Evolutionary conservation across 2,113 vertebrate genomes (phyloP).

Genomic region (Condylura cristata): DNA sequence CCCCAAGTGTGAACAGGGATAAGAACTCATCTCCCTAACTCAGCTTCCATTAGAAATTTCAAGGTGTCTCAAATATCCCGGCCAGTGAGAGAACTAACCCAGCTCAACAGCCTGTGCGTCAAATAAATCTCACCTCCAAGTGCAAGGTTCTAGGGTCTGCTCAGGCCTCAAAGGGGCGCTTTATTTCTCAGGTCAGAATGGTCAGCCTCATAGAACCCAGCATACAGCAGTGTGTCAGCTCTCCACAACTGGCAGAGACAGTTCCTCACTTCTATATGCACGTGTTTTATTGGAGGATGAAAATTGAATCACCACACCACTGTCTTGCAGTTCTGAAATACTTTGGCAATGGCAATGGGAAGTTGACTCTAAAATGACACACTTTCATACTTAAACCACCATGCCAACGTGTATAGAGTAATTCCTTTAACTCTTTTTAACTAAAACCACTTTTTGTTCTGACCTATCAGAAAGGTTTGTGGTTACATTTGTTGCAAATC

Average conservation of each 20-base stretch:
- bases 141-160: not conserved
- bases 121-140: not conserved
- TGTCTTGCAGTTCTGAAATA: not conserved
- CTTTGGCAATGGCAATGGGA: not conserved
- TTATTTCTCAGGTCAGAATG: not conserved
- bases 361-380: not conserved
- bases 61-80: rapidly evolving
- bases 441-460: not conserved
- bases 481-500: conserved; percentile 44
- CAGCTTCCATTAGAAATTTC: not conserved
- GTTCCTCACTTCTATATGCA: not conserved
- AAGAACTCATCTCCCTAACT: not conserved
- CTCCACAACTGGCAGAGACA: not conserved
- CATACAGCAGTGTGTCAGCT: not conserved
- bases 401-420: not conserved
- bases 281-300: not conserved
- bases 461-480: not conserved
- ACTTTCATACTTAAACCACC: not conserved
- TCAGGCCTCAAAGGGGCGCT: not conserved
- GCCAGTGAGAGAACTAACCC: not conserved
- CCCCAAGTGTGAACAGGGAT: not conserved
- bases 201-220: not conserved
- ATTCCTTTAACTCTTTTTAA: conserved; percentile 34
- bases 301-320: not conserved
- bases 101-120: not conserved